A percentile compares a stretch with the other conserved stretches of the same genome.
phyloP scores from a whole-genome alignment of 2,797 vertebrate genomes.

The Babyrousa celebensis region DNA sequence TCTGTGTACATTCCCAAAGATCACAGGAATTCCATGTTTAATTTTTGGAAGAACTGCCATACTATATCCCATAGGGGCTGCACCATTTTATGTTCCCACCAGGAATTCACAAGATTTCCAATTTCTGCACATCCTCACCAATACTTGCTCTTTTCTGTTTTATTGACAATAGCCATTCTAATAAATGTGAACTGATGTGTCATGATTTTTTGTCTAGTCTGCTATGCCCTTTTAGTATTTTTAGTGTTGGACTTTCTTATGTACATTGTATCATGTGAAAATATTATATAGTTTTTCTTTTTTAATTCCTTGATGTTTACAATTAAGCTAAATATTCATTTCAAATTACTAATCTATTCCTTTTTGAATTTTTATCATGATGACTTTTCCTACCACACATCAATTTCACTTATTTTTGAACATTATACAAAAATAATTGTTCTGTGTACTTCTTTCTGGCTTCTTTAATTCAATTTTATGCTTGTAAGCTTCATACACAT shows the following conservation, averaged over 20 bases:
- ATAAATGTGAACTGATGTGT: too few species aligned
- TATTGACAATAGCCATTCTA: too few species aligned
- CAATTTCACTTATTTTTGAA: background rate
- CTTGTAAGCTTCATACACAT: background rate
- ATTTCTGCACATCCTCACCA: too few species aligned
- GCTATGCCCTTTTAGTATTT: background rate
- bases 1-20: too few species aligned
- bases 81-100: too few species aligned
- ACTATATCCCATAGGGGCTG: too few species aligned
- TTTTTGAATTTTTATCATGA: background rate
- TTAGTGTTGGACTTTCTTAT: background rate
- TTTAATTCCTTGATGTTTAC: background rate
- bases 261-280: background rate
- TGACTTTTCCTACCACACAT: background rate
- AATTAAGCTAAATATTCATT: background rate
- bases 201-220: background rate
- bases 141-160: too few species aligned
- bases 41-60: too few species aligned
- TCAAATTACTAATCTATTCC: background rate
- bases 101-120: too few species aligned
- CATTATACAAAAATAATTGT: background rate
- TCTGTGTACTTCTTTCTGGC: background rate
- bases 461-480: background rate
- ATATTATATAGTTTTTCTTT: background rate
- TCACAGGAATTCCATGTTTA: too few species aligned